phyloP scores from a whole-genome alignment of 2,113 vertebrate genomes.

The Nerophis ophidion region DNA sequence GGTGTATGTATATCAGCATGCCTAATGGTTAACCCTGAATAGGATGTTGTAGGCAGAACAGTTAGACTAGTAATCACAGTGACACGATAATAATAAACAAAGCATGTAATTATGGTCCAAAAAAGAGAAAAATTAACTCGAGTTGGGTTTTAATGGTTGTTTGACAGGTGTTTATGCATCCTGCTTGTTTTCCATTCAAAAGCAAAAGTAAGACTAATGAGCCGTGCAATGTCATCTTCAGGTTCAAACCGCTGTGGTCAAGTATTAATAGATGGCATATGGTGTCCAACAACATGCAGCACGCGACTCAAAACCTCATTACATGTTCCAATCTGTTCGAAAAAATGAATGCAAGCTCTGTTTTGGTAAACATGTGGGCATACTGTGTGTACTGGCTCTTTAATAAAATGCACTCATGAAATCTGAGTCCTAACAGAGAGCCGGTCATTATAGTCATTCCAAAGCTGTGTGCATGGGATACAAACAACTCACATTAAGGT shows the following conservation, averaged over 20 bases:
- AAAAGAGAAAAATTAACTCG: conserved; percentile 33
- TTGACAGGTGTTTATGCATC: conserved; percentile 26
- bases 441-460: conserved; percentile 36
- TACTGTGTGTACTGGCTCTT: conserved; percentile 41
- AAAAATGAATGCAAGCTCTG: neutral
- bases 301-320: too few species aligned
- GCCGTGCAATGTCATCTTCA: conserved; percentile 22
- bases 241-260: neutral
- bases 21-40: conserved; percentile 56
- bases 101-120: conserved; percentile 11
- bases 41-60: conserved; percentile 31
- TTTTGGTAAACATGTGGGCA: neutral
- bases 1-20: conserved; percentile 17
- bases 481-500: neutral
- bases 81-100: neutral
- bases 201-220: conserved; percentile 46
- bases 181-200: conserved; percentile 31
- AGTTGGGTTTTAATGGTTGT: conserved; percentile 8
- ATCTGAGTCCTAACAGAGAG: conserved; percentile 52
- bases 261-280: neutral
- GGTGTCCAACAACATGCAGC: neutral
- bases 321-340: neutral
- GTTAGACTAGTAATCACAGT: neutral
- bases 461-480: conserved; percentile 25
- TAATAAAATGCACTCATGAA: conserved; percentile 57